Evolutionary conservation across 2,113 vertebrate genomes (phyloP).

Genomic region (Ciconia boyciana): DNA sequence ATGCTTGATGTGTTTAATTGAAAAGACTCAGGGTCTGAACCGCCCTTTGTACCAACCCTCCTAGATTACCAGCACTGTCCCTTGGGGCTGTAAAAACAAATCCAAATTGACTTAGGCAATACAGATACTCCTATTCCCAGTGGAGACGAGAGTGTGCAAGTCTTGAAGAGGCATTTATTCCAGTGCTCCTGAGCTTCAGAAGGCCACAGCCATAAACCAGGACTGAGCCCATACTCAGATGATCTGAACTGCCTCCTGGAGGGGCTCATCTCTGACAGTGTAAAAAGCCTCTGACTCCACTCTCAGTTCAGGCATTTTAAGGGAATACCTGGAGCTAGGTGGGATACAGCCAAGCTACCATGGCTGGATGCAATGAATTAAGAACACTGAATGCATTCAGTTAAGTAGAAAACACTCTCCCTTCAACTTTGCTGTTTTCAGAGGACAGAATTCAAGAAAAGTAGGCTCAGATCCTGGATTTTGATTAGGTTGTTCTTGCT

Average conservation of each 20-base stretch:
- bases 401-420: not conserved
- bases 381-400: not conserved
- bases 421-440: not conserved
- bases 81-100: not conserved
- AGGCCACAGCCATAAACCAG: not conserved
- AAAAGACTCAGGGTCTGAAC: not conserved
- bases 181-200: not conserved
- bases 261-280: not conserved
- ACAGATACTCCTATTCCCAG: not conserved
- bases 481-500: not conserved
- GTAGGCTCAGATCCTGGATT: not conserved
- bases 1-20: not conserved
- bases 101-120: not conserved
- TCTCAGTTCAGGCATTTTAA: not conserved
- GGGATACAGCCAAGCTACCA: not conserved
- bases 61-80: not conserved
- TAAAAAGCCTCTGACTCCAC: not conserved
- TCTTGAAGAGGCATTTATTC: not conserved
- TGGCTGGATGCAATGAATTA: not conserved
- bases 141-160: not conserved
- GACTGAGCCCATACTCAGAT: not conserved
- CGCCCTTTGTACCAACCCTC: not conserved
- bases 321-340: not conserved
- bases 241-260: not conserved
- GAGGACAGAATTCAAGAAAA: not conserved